Evolutionary conservation across 2,113 vertebrate genomes (phyloP), one percentile per base, ranked within the genome.

Genomic region (Oxyruncus cristatus): DNA sequence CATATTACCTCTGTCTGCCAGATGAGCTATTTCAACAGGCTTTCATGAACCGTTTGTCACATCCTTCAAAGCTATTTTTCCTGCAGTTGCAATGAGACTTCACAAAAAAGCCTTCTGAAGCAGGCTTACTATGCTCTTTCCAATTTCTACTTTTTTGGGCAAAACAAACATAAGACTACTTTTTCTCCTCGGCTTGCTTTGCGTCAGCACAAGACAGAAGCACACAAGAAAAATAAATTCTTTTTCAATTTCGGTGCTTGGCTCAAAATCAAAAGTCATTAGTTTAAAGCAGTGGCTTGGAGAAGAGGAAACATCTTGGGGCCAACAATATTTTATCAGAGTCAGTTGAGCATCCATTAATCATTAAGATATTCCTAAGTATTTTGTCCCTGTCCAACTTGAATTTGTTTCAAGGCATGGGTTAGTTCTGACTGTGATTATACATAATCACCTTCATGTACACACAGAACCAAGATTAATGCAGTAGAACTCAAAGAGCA

Each of bases 231-330:
- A 95, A 95, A 95, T 37, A 94, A 92, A 94, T 89, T 89, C 14
- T 91, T 91, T 89, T 85, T 87, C 72, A 78, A 56, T 89, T 91
- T 85, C 93, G 88, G 87, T 62, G 46, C 49, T 85, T 95, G 94
- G 93, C 94, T 91, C 37, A 72, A 85, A 89, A 82, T 76, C 93
- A 94, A 93, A 84, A 89, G 44, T 93, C 84, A 65, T 95, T 93
- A 91, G 81, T 89, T 92, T 85, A 89, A 94, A 95, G 72, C 67
- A 94, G 81, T 79, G 85, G 26, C 84, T 95, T 61, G 49, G 41
- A 95, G 67, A 73, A 95, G 70, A 96, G 62, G 87, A 95, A 97
- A 87, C 62, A 81, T 92, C 53, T 75, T 72, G 28, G 2, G 46
- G 88, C 92, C 90, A 96, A 53, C 55, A 91, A n/a, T 65, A 83